Evolutionary conservation across 2,888 invertebrate species (phyloP).

Genomic region (Lasiommata megera): DNA sequence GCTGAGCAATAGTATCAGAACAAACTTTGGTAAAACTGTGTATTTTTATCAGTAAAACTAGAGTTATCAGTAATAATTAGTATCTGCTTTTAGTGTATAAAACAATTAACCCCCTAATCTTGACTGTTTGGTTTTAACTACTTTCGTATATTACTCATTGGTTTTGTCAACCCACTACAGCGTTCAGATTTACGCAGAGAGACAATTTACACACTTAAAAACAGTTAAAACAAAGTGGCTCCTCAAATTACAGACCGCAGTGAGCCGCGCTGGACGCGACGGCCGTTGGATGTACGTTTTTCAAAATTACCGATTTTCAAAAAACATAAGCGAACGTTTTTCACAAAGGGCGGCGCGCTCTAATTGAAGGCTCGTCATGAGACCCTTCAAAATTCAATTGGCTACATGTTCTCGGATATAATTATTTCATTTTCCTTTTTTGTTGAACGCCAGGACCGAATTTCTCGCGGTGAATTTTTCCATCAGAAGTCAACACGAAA

Average conservation of each 20-base stretch:
- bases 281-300: not conserved
- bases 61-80: no score
- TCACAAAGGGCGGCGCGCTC: not conserved
- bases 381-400: constrained; percentile 3
- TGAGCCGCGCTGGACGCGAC: not conserved
- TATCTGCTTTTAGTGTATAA: no score
- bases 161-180: no score
- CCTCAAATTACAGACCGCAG: not conserved
- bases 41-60: not conserved
- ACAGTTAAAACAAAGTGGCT: not conserved
- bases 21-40: no score
- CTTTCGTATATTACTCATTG: no score
- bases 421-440: not conserved
- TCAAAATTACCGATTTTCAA: not conserved
- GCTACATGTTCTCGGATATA: not conserved
- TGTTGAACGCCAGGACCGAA: not conserved
- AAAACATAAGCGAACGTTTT: not conserved
- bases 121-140: no score
- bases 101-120: no score
- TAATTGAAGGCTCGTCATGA: not conserved
- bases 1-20: no score
- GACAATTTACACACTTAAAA: no score
- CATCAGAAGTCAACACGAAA: not conserved
- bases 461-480: not conserved
- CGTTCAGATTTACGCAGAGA: no score